Evolutionary conservation across 2,888 invertebrate genomes (phyloP).

Genomic region (Caenorhabditis auriculariae): DNA sequence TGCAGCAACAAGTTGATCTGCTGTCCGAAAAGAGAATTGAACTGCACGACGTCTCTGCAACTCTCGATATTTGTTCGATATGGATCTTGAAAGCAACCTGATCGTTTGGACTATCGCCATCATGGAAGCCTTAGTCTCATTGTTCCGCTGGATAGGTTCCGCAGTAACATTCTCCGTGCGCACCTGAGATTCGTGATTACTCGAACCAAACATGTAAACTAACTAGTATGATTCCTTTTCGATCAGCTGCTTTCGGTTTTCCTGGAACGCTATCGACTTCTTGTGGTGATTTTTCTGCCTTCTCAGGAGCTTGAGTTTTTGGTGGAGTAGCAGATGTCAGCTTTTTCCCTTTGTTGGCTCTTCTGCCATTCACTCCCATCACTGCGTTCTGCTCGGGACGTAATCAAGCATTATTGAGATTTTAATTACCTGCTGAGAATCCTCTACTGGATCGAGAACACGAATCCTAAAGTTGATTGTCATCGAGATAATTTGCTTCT

Average conservation of each 20-base stretch:
- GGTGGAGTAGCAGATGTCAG: slow-evolving; percentile 6
- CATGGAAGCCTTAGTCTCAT: slow-evolving; percentile 46
- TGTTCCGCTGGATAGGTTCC: slow-evolving; percentile 39
- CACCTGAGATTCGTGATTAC: slow-evolving; percentile 10
- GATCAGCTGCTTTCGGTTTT: neutral
- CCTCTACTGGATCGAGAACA: slow-evolving; percentile 24
- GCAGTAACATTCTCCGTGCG: slow-evolving; percentile 55
- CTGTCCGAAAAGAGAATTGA: slow-evolving; percentile 91
- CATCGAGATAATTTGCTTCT: too few species aligned
- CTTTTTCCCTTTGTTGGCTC: too few species aligned
- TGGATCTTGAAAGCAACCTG: slow-evolving; percentile 15
- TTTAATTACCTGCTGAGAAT: slow-evolving; percentile 2
- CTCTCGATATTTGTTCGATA: neutral
- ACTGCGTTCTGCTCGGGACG: neutral
- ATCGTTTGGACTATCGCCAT: slow-evolving; percentile 59
- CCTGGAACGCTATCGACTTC: slow-evolving; percentile 3
- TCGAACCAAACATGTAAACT: neutral
- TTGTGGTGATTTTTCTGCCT: slow-evolving; percentile 6
- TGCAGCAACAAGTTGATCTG: slow-evolving; percentile 96
- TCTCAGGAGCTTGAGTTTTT: slow-evolving; percentile 6
- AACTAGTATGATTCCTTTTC: slow-evolving; percentile 23
- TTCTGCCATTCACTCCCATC: slow-evolving; percentile 10
- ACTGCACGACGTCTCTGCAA: slow-evolving; percentile 79
- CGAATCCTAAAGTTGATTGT: slow-evolving; percentile 12
- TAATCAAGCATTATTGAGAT: neutral